Conservation (phyloP, 2,797 vertebrate genomes). For the Eulemur mongoz region DNA sequence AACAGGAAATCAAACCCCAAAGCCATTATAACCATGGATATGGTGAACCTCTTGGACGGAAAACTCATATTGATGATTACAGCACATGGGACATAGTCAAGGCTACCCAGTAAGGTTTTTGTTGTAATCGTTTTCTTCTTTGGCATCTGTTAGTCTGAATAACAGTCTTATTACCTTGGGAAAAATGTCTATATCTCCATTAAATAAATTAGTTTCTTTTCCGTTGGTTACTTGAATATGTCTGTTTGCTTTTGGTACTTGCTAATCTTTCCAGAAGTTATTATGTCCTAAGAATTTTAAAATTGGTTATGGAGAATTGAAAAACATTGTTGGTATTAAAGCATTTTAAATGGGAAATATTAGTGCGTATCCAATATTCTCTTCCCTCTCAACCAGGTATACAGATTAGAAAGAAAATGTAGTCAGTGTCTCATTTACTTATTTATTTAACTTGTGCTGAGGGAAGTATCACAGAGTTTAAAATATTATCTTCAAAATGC, state of each 20-base stretch:
- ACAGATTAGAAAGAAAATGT: background rate
- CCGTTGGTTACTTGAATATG: background rate
- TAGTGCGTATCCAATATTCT: background rate
- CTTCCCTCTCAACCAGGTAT: background rate
- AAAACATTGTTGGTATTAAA: background rate
- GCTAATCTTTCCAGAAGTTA: background rate
- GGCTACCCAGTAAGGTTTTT: constrained; percentile 96
- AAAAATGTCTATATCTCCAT: background rate
- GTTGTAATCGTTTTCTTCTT: constrained; percentile 32
- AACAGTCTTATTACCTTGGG: background rate
- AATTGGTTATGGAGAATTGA: background rate
- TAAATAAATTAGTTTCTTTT: background rate
- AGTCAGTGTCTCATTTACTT: background rate
- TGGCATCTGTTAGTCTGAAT: background rate
- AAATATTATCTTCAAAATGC: background rate
- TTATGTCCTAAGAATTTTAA: background rate
- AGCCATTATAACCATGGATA: constrained; percentile 98
- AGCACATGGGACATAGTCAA: constrained; percentile 99
- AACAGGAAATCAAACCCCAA: constrained; percentile 96
- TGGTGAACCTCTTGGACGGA: constrained; percentile 93
- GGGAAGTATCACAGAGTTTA: background rate
- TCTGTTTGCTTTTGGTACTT: background rate
- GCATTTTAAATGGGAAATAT: background rate
- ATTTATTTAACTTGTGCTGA: background rate
- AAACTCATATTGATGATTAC: constrained; percentile 98